Evolutionary conservation across 2,113 vertebrate species (phyloP), one percentile per base, ranked within the genome.

Genomic region (Podilymbus podiceps): DNA sequence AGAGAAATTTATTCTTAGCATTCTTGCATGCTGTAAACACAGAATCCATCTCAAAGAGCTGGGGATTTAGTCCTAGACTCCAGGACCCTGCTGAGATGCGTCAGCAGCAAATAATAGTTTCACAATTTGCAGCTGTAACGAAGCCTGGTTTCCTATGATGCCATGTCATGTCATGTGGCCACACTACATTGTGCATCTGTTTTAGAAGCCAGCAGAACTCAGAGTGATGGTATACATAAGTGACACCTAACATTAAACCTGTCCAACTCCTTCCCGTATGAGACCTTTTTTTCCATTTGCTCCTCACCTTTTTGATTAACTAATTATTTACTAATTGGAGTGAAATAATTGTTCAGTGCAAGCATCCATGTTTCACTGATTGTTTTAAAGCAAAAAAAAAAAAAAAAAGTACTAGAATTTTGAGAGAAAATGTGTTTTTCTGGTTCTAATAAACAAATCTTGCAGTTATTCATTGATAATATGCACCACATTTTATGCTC

Each of bases 401-500:
- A 85, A 88, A 85, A 2, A 38, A 38, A 38, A 38, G 2, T 4
- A 27, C 40, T 46, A 47, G 75, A 76, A 22, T 74, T 81, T 89
- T n/a, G 35, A 89, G n/a, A 74, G 5, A 66, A 81, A 77, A 63
- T n/a, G 18, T 18, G 6, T 1, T 52, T 91, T 92, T 55, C 42
- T 82, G 38, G 2, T 89, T 95, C 72, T 92, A 86, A 68, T 80
- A 76, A n/a, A 80, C 90, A 53, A 90, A 73, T 33, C 33, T 76
- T 82, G 23, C 40, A 35, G 30, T 52, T 89, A 63, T 44, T 76
- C 18, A 0, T 86, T 76, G 63, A 68, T 72, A 68, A 76, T 59
- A 49, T 73, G 53, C 33, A 75, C 72, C 67, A 83, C 44, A 92
- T 92, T 93, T 93, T 88, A 85, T 67, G 75, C 62, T 76, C 49